Base-by-base conservation (phyloP, 2,797 vertebrate genomes). In the Parauchenoglanis ngamensis region DNA sequence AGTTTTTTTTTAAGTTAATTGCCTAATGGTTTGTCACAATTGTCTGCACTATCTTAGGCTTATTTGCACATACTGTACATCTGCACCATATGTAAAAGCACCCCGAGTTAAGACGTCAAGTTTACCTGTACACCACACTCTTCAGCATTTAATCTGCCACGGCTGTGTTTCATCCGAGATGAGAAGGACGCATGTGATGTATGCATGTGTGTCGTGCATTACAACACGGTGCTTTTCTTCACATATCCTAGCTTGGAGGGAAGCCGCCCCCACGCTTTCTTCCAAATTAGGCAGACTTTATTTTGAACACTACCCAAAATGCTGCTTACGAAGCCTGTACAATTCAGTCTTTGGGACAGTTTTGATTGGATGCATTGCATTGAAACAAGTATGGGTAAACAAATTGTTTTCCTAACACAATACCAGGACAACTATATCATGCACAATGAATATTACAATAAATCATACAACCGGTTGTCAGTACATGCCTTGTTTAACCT, bases 1-100 rank as follows among this genome's bases (percentile, higher is more conserved):
- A 83, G 61, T 52, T 68, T 65, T 83, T 65, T 83, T 49, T 44
- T 59, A 49, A 19, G 68, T 73, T 56, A 54, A 59, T 63, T 61
- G 83, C 54, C 54, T 61, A 85, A 73, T 19, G 54, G 61, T 31
- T 83, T 83, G 44, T 52, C 46, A 21, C 80, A 49, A 25, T 49
- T 31, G 49, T 82, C 59, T 65, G 44, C 19, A 28, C 35, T 17
- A 63, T 63, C 57, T 2, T 46, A 12, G 17, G 35, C 23, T 7
- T 28, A 15, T 44, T 15, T 44, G 8, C n/a, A 28, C n/a, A 73
- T 7, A 7, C 31, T 35, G 44, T 12, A 54, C 49, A 77, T 80
- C 31, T 80, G 21, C 4, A 23, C 31, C 19, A 8, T 4, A 35
- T 31, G 52, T 78, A 35, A 40, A 35, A 12, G 7, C 31, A 13